Evolutionary conservation across 2,797 vertebrate species (phyloP).

Genomic region (Takifugu ocellatus): DNA sequence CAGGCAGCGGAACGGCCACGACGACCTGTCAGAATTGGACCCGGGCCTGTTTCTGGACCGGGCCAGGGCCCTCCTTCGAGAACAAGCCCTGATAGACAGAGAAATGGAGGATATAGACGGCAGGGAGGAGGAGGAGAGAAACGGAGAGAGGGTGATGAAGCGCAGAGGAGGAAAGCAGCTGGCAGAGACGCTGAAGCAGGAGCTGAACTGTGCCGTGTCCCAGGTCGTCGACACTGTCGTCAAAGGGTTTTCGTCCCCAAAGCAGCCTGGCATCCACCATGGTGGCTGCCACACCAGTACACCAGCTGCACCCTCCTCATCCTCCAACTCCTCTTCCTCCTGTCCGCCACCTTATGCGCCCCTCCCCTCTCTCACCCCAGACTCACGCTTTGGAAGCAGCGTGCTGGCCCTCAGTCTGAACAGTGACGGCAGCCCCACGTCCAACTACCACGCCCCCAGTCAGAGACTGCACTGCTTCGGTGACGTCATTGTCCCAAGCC

Average conservation of each 20-base stretch:
- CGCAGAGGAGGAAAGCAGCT: slow-evolving; percentile 84
- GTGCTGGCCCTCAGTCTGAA: slow-evolving; percentile 61
- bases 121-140: slow-evolving; percentile 66
- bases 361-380: slow-evolving; percentile 74
- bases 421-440: slow-evolving; percentile 79
- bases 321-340: slow-evolving; percentile 75
- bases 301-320: slow-evolving; percentile 84
- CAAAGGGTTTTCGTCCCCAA: slow-evolving; percentile 87
- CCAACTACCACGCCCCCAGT: slow-evolving; percentile 91
- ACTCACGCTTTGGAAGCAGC: slow-evolving; percentile 63
- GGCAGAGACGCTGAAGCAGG: slow-evolving; percentile 95
- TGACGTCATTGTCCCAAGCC: slow-evolving; percentile 92
- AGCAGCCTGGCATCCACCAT: slow-evolving; percentile 78
- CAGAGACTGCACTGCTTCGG: slow-evolving; percentile 96
- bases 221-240: slow-evolving; percentile 98
- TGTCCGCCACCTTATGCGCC: slow-evolving; percentile 82
- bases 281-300: slow-evolving; percentile 64
- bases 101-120: slow-evolving; percentile 77
- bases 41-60: slow-evolving; percentile 93
- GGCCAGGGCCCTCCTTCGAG: slow-evolving; percentile 88
- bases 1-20: slow-evolving; percentile 65
- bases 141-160: slow-evolving; percentile 66
- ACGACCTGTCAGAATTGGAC: slow-evolving; percentile 88
- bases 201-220: slow-evolving; percentile 95
- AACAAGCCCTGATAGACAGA: slow-evolving; percentile 81